Evolutionary conservation across 2,113 vertebrate genomes (phyloP).

Genomic region (Dasyurus viverrinus): DNA sequence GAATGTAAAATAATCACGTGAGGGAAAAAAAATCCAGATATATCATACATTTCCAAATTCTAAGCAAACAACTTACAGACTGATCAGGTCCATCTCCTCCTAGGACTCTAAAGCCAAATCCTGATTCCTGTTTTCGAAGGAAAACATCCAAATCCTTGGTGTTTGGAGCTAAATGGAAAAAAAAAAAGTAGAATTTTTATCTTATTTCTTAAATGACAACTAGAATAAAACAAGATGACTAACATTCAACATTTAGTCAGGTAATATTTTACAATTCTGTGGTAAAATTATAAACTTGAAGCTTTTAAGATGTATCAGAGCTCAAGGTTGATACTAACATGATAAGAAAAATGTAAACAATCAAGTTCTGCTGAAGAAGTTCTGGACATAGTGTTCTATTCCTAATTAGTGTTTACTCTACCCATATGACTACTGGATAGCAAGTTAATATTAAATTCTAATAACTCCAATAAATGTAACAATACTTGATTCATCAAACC

Average conservation of each 20-base stretch:
- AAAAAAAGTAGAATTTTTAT: slow-evolving; percentile 47
- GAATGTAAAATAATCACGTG: not conserved
- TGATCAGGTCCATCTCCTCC: slow-evolving; percentile 97
- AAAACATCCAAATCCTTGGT: slow-evolving; percentile 97
- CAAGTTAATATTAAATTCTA: not conserved
- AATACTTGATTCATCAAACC: not conserved
- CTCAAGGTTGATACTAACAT: not conserved
- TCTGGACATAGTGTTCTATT: slow-evolving; percentile 19
- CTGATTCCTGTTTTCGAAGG: slow-evolving; percentile 96
- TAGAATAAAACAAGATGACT: slow-evolving; percentile 30
- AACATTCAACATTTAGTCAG: slow-evolving; percentile 19
- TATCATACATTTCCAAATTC: not conserved
- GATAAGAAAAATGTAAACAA: not conserved
- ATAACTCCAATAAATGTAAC: slow-evolving; percentile 6
- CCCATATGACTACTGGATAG: not conserved
- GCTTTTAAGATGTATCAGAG: slow-evolving; percentile 24
- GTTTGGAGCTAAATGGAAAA: slow-evolving; percentile 89
- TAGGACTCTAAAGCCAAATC: slow-evolving; percentile 97
- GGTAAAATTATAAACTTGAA: slow-evolving; percentile 18
- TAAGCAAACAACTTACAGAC: slow-evolving; percentile 88
- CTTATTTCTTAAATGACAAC: slow-evolving; percentile 38
- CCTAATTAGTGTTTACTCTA: not conserved
- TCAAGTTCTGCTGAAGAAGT: not conserved
- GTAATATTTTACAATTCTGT: slow-evolving; percentile 11
- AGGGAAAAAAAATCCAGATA: not conserved